Percentiles rank a stretch among this genome's conserved stretches.
These are phyloP conservation scores for Villa cingulata DNA, from an alignment of 2,888 invertebrate genomes.

Conservation along the genomic window DNA sequence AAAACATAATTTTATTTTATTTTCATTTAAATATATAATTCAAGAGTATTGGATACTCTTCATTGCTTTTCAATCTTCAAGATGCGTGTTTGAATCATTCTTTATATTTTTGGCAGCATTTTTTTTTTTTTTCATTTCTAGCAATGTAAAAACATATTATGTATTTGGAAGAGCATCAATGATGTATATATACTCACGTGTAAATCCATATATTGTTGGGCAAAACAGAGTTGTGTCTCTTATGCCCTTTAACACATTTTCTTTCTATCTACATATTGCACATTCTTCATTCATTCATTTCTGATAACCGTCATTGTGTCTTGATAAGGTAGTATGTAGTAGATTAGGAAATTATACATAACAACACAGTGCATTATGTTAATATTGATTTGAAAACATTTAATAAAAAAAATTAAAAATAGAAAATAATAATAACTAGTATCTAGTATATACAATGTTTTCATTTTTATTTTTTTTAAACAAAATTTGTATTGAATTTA, in stretches of 20 bases:
- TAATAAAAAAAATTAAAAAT: constrained; percentile 6
- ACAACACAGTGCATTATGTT: constrained; percentile 19
- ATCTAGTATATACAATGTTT: background rate
- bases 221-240: background rate
- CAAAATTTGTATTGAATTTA: too few relatives aligned
- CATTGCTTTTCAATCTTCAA: too few relatives aligned
- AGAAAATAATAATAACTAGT: background rate
- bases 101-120: too few relatives aligned
- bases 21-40: too few relatives aligned
- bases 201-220: background rate
- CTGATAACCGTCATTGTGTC: constrained; percentile 8
- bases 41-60: too few relatives aligned
- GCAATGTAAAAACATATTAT: too few relatives aligned
- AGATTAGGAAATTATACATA: constrained; percentile 17
- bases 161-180: constrained; percentile 5
- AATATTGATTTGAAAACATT: constrained; percentile 14
- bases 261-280: background rate
- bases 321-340: constrained; percentile 12
- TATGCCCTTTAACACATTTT: background rate
- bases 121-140: too few relatives aligned
- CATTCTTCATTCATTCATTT: too few relatives aligned
- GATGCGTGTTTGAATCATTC: too few relatives aligned
- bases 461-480: background rate
- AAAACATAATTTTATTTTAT: too few relatives aligned
- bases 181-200: constrained; percentile 3